phyloP scores from a whole-genome alignment of 2,113 vertebrate genomes.

The Callionymus lyra region DNA sequence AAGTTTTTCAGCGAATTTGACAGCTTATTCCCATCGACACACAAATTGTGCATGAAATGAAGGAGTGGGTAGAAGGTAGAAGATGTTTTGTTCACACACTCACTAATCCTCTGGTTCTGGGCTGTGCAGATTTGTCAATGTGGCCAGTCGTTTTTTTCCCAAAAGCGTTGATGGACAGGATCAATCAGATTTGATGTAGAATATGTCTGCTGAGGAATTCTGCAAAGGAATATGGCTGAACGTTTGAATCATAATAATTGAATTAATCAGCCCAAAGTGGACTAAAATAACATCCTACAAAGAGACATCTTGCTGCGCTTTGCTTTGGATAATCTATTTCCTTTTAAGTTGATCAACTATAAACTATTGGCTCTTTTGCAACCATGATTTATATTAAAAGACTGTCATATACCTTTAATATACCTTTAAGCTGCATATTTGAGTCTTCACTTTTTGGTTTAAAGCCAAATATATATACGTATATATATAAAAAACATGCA shows the following conservation, averaged over 20 bases:
- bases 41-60: slow-evolving; percentile 13
- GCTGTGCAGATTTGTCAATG: slow-evolving; percentile 21
- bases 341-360: too few relatives aligned
- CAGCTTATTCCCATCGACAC: not conserved
- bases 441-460: too few relatives aligned
- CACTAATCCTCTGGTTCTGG: slow-evolving; percentile 29
- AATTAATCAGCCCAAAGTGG: too few relatives aligned
- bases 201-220: not conserved
- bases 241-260: slow-evolving; percentile 2
- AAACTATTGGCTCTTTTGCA: too few relatives aligned
- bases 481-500: too few relatives aligned
- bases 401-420: too few relatives aligned
- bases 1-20: slow-evolving; percentile 1
- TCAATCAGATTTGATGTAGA: not conserved
- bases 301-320: too few relatives aligned
- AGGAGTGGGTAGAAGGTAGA: slow-evolving; percentile 28
- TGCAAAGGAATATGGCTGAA: slow-evolving; percentile 1
- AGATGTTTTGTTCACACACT: slow-evolving; percentile 21
- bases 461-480: too few relatives aligned
- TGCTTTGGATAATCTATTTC: too few relatives aligned
- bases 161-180: slow-evolving; percentile 37
- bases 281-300: too few relatives aligned
- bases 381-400: too few relatives aligned
- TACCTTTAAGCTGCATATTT: too few relatives aligned
- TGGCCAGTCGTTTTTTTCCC: slow-evolving; percentile 5